Conservation (phyloP, 2,797 vertebrate species). For the Lindbergichthys nudifrons region DNA sequence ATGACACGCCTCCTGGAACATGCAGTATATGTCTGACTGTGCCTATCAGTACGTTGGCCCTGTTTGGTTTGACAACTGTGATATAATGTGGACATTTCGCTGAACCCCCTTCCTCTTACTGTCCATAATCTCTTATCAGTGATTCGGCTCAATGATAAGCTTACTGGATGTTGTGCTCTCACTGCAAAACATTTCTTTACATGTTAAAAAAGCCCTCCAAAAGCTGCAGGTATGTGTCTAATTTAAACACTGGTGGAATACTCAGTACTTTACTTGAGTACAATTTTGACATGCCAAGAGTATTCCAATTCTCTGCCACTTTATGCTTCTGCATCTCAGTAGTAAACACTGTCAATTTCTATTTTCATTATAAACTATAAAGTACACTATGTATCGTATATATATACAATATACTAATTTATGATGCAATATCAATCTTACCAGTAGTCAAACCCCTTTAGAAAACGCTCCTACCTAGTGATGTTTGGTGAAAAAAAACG, state of each 20-base stretch:
- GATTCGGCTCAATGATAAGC: slow-evolving; percentile 26
- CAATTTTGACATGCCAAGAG: too few species aligned
- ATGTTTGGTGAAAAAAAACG: too few species aligned
- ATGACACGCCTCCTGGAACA: background rate
- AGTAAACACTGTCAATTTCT: too few species aligned
- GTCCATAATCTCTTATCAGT: slow-evolving; percentile 43
- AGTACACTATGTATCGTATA: too few species aligned
- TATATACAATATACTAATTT: too few species aligned
- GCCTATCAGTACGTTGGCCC: background rate
- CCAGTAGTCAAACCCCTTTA: too few species aligned
- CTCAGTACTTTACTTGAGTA: too few species aligned
- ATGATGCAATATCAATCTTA: too few species aligned
- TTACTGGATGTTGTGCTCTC: slow-evolving; percentile 11
- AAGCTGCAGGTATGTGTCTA: background rate
- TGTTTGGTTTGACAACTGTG: slow-evolving; percentile 6
- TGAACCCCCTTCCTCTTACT: slow-evolving; percentile 5
- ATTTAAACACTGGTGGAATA: background rate
- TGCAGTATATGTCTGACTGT: background rate
- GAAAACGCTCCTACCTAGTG: too few species aligned
- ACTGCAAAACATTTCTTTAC: background rate
- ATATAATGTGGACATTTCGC: background rate
- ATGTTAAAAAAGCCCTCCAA: background rate
- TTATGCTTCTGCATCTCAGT: too few species aligned
- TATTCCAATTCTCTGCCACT: too few species aligned
- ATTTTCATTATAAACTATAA: too few species aligned